Evolutionary conservation across 2,888 invertebrate species (phyloP).

Genomic region (Mesoligia furuncula): DNA sequence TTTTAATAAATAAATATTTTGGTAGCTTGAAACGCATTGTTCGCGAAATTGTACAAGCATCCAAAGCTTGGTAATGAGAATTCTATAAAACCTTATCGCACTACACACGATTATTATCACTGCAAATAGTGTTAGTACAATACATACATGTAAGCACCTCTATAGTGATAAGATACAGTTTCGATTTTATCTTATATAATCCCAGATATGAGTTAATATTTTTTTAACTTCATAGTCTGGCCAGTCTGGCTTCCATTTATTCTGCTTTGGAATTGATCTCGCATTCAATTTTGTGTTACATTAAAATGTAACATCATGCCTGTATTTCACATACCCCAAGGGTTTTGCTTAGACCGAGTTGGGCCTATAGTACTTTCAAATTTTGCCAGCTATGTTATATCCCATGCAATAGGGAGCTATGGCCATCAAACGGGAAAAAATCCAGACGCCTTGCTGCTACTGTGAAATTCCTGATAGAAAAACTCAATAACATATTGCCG

Average conservation of each 20-base stretch:
- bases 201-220: not conserved
- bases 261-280: not conserved
- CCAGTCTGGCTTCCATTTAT: not conserved
- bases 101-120: not conserved
- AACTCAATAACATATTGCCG: not conserved
- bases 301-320: not conserved
- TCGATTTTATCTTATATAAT: constrained; percentile 20
- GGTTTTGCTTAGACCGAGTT: not conserved
- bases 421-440: not conserved
- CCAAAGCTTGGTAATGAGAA: not conserved
- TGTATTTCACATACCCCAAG: not conserved
- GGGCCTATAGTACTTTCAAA: not conserved
- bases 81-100: constrained; percentile 16
- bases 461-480: not conserved
- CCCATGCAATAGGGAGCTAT: not conserved
- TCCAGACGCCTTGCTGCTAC: not conserved
- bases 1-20: not conserved
- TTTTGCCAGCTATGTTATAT: not conserved
- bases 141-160: not conserved
- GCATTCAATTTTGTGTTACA: not conserved
- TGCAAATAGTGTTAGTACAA: constrained; percentile 12
- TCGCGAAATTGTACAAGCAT: not conserved
- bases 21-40: not conserved
- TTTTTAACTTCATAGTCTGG: not conserved
- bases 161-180: constrained; percentile 3